phyloP scores from a whole-genome alignment of 2,797 vertebrate species.

The Scomberomorus guttatus region DNA sequence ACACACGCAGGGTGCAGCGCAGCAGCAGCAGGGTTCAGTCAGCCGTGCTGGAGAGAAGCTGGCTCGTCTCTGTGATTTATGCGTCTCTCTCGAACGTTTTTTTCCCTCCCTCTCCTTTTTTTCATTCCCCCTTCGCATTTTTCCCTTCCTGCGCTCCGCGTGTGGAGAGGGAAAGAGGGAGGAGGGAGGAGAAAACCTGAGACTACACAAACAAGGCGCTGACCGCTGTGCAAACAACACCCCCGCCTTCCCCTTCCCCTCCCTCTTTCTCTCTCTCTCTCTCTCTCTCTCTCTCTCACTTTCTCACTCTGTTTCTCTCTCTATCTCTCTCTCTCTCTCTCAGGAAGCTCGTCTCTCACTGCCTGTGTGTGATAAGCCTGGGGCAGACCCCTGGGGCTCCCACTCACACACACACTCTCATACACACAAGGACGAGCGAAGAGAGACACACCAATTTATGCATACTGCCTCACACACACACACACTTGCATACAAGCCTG shows the following conservation, averaged over 20 bases:
- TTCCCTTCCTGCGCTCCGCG: slow-evolving; percentile 73
- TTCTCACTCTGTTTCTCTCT: slow-evolving; percentile 36
- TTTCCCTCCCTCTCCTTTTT: slow-evolving; percentile 51
- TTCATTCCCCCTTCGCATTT: slow-evolving; percentile 62
- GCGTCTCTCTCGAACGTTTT: slow-evolving; percentile 82
- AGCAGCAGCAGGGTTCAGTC: slow-evolving; percentile 81
- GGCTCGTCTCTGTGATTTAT: slow-evolving; percentile 86
- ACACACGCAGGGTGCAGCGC: slow-evolving; percentile 65
- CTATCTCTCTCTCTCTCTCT: slow-evolving; percentile 61
- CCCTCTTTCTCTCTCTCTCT: slow-evolving; percentile 38
- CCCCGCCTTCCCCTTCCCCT: slow-evolving; percentile 55
- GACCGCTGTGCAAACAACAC: slow-evolving; percentile 83
- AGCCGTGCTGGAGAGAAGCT: slow-evolving; percentile 83
- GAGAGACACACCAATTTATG: slow-evolving; percentile 73
- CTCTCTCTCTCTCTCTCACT: slow-evolving; percentile 37
- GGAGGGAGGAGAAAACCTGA: slow-evolving; percentile 81
- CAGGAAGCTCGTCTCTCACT: slow-evolving; percentile 87
- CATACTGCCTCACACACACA: slow-evolving; percentile 51
- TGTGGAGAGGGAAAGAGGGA: slow-evolving; percentile 69
- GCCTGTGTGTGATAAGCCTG: slow-evolving; percentile 87
- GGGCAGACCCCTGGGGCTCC: slow-evolving; percentile 83
- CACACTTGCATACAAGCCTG: slow-evolving; percentile 60
- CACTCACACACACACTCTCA: slow-evolving; percentile 52
- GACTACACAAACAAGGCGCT: slow-evolving; percentile 85
- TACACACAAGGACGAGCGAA: slow-evolving; percentile 46